These are phyloP conservation scores for Galleria mellonella DNA, from an alignment of 1,140 invertebrate genomes.

Conservation along the genomic window DNA sequence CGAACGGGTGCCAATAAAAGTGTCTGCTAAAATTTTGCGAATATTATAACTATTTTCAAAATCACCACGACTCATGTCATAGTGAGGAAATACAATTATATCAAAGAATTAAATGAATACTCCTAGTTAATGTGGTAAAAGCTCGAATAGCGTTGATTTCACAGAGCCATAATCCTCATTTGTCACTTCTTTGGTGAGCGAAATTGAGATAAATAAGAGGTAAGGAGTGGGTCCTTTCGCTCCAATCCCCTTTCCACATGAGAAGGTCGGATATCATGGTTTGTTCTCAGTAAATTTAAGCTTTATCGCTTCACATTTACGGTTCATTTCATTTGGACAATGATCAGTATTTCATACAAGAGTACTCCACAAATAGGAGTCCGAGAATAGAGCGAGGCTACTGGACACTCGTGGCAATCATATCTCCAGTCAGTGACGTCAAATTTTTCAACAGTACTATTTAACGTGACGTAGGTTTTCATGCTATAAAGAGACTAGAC, in stretches of 20 bases:
- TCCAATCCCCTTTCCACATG: constrained; percentile 19
- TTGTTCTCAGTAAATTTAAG: constrained; percentile 25
- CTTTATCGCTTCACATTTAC: constrained; percentile 32
- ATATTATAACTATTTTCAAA: too few relatives aligned
- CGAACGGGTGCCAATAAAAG: constrained; percentile 11
- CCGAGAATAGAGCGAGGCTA: constrained; percentile 72
- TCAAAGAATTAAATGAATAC: constrained; percentile 10
- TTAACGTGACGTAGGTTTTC: constrained; percentile 13
- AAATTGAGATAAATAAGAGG: constrained; percentile 66
- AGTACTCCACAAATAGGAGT: constrained; percentile 68
- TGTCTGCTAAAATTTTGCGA: too few relatives aligned
- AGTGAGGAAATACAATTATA: too few relatives aligned
- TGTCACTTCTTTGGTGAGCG: constrained; percentile 51
- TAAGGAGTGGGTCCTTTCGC: constrained; percentile 60
- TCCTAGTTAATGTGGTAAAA: constrained; percentile 23
- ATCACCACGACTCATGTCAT: too few relatives aligned
- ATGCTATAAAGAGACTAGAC: constrained; percentile 6
- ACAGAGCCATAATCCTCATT: constrained; percentile 42
- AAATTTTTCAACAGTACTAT: constrained; percentile 35
- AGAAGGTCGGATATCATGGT: constrained; percentile 30
- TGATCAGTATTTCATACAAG: constrained; percentile 38
- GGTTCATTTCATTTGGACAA: constrained; percentile 37
- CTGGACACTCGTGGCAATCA: constrained; percentile 61
- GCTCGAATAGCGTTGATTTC: constrained; percentile 33
- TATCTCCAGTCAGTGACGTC: constrained; percentile 53